A percentile compares a stretch with the other conserved stretches of the same genome.
Conservation (phyloP, 2,888 invertebrate species). For the Drosophila pegasa region DNA sequence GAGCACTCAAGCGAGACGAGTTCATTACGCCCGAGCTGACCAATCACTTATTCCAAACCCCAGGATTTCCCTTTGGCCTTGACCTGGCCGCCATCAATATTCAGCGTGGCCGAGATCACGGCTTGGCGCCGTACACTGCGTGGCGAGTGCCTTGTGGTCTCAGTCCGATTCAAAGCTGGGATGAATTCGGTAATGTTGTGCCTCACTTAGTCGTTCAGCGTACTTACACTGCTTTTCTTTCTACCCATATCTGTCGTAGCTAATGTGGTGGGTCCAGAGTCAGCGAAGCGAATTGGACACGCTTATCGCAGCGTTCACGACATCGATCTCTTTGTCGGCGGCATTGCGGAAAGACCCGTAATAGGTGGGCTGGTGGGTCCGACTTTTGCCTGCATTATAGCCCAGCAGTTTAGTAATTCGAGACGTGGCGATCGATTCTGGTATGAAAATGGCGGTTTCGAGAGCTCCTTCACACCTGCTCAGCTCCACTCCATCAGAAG, state of each 20-base stretch:
- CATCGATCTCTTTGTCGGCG: constrained; percentile 93
- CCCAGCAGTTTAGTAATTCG: constrained; percentile 92
- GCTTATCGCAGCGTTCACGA: constrained; percentile 91
- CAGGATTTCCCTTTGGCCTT: constrained; percentile 90
- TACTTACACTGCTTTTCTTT: background rate
- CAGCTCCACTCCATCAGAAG: constrained; percentile 91
- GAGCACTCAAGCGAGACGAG: constrained; percentile 92
- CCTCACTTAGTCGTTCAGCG: background rate
- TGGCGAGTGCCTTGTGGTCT: constrained; percentile 93
- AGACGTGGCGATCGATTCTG: constrained; percentile 92
- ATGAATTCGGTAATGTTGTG: constrained; percentile 86
- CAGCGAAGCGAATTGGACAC: constrained; percentile 87
- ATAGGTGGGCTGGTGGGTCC: constrained; percentile 92
- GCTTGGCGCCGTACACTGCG: constrained; percentile 91
- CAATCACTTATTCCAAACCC: constrained; percentile 92
- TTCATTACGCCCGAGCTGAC: constrained; percentile 93
- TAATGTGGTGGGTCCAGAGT: constrained; percentile 88
- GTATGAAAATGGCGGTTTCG: constrained; percentile 92
- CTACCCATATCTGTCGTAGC: constrained; percentile 60
- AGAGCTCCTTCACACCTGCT: constrained; percentile 90
- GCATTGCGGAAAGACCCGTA: constrained; percentile 91
- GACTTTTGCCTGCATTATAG: constrained; percentile 94
- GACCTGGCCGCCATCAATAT: constrained; percentile 95
- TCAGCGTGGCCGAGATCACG: constrained; percentile 94
- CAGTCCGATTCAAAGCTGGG: constrained; percentile 88